A percentile compares a stretch with the other conserved stretches of the same genome.
phyloP scores from a whole-genome alignment of 64 coral and sea anemone species.

The Pachyseris speciosa region DNA sequence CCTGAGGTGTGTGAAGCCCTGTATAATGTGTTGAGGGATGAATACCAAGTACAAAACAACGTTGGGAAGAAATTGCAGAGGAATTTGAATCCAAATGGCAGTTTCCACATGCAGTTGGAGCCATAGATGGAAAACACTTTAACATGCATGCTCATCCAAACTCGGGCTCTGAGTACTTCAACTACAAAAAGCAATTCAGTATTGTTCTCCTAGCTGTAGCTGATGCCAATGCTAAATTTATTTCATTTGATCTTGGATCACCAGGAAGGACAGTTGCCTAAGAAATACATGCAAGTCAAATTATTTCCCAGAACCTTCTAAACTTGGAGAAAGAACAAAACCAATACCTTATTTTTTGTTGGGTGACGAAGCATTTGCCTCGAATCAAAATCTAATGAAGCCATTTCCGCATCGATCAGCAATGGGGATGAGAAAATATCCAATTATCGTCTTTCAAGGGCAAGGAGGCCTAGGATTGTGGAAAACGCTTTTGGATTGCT shows the following conservation, averaged over 20 bases:
- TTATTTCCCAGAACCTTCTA: neutral
- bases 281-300: conserved; percentile 13
- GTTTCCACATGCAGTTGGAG: too few relatives aligned
- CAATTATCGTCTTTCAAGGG: conserved; percentile 21
- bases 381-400: neutral
- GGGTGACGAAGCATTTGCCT: conserved; percentile 8
- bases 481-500: conserved; percentile 32
- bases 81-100: too few relatives aligned
- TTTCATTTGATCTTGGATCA: neutral
- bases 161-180: too few relatives aligned
- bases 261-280: neutral
- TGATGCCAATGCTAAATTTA: too few relatives aligned
- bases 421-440: conserved; percentile 4
- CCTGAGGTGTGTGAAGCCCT: too few relatives aligned
- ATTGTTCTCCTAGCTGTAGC: too few relatives aligned
- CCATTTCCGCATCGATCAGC: neutral
- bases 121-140: too few relatives aligned
- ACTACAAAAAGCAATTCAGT: too few relatives aligned
- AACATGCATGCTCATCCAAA: too few relatives aligned
- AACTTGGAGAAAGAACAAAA: neutral
- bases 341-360: neutral
- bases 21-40: too few relatives aligned
- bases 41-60: too few relatives aligned
- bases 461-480: conserved; percentile 12
- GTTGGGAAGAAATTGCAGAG: too few relatives aligned